Evolutionary conservation across 2,888 invertebrate genomes (phyloP).

Genomic region (Mesoligia furuncula): DNA sequence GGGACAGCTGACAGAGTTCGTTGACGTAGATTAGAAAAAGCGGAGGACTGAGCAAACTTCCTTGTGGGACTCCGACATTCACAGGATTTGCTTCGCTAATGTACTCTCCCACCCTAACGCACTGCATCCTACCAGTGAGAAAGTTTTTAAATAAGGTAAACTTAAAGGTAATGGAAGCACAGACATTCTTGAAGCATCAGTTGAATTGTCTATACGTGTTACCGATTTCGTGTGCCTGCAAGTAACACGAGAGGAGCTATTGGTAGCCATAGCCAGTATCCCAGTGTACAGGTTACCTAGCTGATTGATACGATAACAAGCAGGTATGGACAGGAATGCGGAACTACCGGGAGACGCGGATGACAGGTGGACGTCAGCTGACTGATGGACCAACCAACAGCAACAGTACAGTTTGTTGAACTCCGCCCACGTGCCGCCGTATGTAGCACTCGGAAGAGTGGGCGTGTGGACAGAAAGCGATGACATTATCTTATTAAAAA

Average conservation of each 20-base stretch:
- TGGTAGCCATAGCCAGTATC: background rate
- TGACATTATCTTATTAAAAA: background rate
- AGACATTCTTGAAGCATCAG: background rate
- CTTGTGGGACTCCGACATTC: too few relatives aligned
- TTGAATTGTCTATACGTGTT: background rate
- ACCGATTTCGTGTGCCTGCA: too few relatives aligned
- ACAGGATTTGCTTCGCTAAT: too few relatives aligned
- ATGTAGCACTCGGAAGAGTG: background rate
- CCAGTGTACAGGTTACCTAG: too few relatives aligned
- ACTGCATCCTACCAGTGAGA: too few relatives aligned
- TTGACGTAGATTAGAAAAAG: too few relatives aligned
- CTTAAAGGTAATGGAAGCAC: background rate
- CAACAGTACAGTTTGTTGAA: constrained; percentile 38
- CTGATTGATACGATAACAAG: background rate
- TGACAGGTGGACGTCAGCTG: constrained; percentile 35
- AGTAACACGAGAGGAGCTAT: background rate
- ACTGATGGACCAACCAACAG: constrained; percentile 12
- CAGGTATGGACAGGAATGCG: constrained; percentile 32
- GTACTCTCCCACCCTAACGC: too few relatives aligned
- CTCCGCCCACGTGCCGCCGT: constrained; percentile 35
- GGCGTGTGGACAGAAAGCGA: constrained; percentile 2
- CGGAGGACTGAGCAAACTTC: too few relatives aligned
- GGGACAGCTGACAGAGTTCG: too few relatives aligned
- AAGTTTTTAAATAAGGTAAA: too few relatives aligned
- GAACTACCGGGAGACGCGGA: constrained; percentile 6